Evolutionary conservation across 2,888 invertebrate genomes (phyloP).

Genomic region (Melieria omissa): DNA sequence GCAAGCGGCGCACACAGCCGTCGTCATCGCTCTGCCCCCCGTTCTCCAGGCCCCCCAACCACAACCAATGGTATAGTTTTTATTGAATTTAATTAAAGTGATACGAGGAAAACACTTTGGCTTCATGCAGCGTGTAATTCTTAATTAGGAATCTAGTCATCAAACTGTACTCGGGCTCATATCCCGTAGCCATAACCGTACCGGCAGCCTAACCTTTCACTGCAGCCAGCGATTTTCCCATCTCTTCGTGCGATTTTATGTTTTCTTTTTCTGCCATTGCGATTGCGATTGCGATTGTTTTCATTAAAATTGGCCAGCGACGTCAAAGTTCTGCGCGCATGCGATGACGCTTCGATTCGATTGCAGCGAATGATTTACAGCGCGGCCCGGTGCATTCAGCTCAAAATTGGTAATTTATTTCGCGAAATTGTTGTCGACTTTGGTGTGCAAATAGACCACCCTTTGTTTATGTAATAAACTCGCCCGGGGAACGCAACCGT

Average conservation of each 20-base stretch:
- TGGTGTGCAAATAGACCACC: constrained; percentile 46
- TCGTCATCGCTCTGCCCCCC: not conserved
- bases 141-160: constrained; percentile 17
- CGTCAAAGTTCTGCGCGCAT: too few species aligned
- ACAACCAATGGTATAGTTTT: not conserved
- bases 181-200: not conserved
- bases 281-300: too few species aligned
- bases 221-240: too few species aligned
- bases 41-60: not conserved
- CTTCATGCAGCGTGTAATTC: constrained; percentile 20
- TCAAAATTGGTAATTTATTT: constrained; percentile 53
- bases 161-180: not conserved
- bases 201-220: too few species aligned
- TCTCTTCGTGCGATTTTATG: too few species aligned
- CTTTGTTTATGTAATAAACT: constrained; percentile 8
- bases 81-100: constrained; percentile 15
- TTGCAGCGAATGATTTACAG: constrained; percentile 45
- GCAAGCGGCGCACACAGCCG: too few species aligned
- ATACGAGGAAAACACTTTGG: not conserved
- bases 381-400: constrained; percentile 46
- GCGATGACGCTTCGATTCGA: too few species aligned
- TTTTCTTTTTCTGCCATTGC: too few species aligned
- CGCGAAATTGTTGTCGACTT: constrained; percentile 48
- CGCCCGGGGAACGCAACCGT: not conserved
- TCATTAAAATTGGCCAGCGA: too few species aligned